These are phyloP conservation scores for Cephalophus harveyi DNA, from an alignment of 2,113 vertebrate species.

Conservation along the genomic window DNA sequence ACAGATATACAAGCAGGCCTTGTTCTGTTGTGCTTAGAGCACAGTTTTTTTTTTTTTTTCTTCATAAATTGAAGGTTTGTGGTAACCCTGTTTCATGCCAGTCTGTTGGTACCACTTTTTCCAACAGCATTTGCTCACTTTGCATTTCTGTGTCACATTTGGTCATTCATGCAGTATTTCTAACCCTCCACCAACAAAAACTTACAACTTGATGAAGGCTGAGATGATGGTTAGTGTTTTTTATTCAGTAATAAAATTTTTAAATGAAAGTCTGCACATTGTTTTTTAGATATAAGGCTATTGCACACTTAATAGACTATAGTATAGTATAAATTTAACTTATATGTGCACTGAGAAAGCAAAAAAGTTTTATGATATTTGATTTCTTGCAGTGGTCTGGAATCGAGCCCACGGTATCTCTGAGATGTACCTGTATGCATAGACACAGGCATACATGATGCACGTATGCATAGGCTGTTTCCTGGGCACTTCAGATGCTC, in stretches of 20 bases:
- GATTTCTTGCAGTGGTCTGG: background rate
- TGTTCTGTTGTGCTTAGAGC: background rate
- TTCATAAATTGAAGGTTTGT: background rate
- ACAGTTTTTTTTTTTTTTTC: background rate
- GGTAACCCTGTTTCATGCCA: background rate
- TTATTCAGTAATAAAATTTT: background rate
- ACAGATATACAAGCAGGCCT: background rate
- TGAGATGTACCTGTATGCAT: background rate
- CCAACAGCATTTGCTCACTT: background rate
- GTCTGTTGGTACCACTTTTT: background rate
- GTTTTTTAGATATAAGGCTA: background rate
- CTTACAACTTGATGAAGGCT: background rate
- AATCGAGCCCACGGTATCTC: background rate
- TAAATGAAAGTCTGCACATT: background rate
- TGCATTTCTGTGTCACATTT: background rate
- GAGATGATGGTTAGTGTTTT: background rate
- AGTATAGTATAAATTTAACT: background rate
- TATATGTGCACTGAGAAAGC: background rate
- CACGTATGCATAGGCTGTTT: fast-evolving
- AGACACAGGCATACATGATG: fast-evolving
- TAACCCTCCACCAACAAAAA: background rate
- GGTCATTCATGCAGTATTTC: background rate
- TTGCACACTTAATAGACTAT: background rate
- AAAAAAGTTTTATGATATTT: background rate
- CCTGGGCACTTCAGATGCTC: fast-evolving